Base-by-base conservation (phyloP, 2,888 invertebrate species). In the Papilio demoleus region DNA sequence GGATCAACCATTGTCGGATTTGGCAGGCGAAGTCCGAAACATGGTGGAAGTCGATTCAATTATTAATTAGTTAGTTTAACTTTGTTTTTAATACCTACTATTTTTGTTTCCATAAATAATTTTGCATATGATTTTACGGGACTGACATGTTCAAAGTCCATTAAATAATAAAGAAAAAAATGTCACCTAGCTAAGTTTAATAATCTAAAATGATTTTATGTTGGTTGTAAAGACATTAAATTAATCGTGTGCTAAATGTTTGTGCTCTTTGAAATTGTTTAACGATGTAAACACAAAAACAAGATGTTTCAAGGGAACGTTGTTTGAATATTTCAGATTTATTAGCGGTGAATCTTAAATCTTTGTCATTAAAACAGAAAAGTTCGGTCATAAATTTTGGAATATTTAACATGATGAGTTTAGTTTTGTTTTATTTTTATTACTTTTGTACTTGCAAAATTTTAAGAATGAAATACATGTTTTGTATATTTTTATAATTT, bases 391-490 rank as follows among this genome's bases (percentile, higher is more conserved):
- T 63, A 63, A 63, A 63, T 63, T 63, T 36, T 17, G 36, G n/a
- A 63, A 36, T 63, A 50, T 63, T 63, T 36, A 50, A 63, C 36
- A 63, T 63, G 50, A 63, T 36, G 47, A 24, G 36, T n/a, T 12
- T 50, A 63, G 63, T 63, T 63, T 63, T 22, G 34, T 47, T 47
- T 45, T 62, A 47, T 31, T 62, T 38, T 36, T 19, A 22, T 60
- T 38, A 19, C 24, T 60, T 50, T 50, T 27, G 24, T 27, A 6
- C 1, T 50, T 27, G n/a, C 6, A 27, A 24, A 50, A 50, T 14
- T 50, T 27, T 6, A n/a, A 12, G 12, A 12, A 12, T 12, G 5
- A 6, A 24, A 24, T 4, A 50, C 1, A 24, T 50, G 24, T 50
- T 50, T 27, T 27, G 4, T 22, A 40, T 47, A 14, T 47, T 14